phyloP scores from a whole-genome alignment of 2,888 invertebrate genomes.

The Halocaridina rubra region DNA sequence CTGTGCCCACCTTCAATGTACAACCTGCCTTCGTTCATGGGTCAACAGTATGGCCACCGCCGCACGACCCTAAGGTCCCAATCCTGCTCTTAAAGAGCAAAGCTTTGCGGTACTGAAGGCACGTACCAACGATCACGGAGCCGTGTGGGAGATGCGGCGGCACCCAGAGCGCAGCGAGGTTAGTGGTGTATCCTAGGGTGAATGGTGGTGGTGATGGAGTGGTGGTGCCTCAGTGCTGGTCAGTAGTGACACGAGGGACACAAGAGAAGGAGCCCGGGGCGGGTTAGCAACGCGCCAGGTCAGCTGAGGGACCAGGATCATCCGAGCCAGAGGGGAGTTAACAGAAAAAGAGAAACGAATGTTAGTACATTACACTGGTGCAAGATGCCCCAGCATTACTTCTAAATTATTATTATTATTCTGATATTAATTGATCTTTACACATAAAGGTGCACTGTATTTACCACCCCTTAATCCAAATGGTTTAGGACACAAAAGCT shows the following conservation, averaged over 20 bases:
- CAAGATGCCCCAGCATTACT: conserved; percentile 58
- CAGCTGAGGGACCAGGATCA: conserved; percentile 62
- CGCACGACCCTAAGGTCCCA: conserved; percentile 44
- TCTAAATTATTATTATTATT: conserved; percentile 50
- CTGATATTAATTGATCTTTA: conserved; percentile 50
- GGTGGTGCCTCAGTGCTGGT: conserved; percentile 62
- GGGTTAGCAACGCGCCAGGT: conserved; percentile 62
- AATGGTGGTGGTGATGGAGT: conserved; percentile 53
- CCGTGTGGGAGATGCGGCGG: conserved; percentile 39
- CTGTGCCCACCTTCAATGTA: conserved; percentile 44
- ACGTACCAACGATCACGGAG: conserved; percentile 50
- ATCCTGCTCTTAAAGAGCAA: conserved; percentile 33
- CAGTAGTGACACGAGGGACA: conserved; percentile 62
- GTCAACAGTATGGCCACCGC: conserved; percentile 47
- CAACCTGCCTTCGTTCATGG: conserved; percentile 39
- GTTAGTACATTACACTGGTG: conserved; percentile 62
- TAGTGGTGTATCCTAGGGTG: conserved; percentile 60
- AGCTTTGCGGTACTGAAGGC: conserved; percentile 32
- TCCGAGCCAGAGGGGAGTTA: conserved; percentile 62
- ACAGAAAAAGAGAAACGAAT: conserved; percentile 61
- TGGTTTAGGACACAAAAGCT: conserved; percentile 56
- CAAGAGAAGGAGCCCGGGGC: conserved; percentile 60
- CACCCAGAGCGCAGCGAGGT: conserved; percentile 56
- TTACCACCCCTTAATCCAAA: conserved; percentile 50
- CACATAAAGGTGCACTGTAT: conserved; percentile 57